Evolutionary conservation across 2,888 invertebrate species (phyloP).

Genomic region (Lasioglossum leucozonium): DNA sequence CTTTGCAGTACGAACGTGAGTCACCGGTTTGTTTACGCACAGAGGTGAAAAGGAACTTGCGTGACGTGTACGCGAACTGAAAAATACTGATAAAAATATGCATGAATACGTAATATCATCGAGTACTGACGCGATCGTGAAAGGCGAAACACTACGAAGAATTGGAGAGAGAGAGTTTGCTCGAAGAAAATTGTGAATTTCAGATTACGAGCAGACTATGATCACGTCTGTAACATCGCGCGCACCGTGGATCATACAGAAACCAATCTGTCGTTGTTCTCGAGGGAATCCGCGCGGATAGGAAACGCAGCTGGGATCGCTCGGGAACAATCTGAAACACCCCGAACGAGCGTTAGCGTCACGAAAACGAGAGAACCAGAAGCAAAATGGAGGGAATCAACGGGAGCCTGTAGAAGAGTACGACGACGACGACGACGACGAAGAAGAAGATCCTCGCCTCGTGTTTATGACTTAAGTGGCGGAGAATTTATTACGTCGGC

Average conservation of each 20-base stretch:
- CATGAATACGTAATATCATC: too few species aligned
- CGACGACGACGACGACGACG: background rate
- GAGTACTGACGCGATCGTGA: too few species aligned
- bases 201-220: too few species aligned
- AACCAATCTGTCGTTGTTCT: background rate
- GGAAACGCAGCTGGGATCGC: background rate
- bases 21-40: background rate
- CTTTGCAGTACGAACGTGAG: background rate
- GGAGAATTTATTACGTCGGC: slow-evolving; percentile 33
- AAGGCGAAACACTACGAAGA: too few species aligned
- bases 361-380: background rate
- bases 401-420: background rate
- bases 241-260: background rate
- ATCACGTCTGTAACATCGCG: too few species aligned
- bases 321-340: background rate
- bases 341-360: background rate
- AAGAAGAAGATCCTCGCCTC: background rate
- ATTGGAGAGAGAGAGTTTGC: too few species aligned
- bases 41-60: background rate
- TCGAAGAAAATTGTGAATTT: too few species aligned
- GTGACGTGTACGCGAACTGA: background rate
- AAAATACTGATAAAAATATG: too few species aligned
- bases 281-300: background rate
- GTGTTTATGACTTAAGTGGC: slow-evolving; percentile 49
- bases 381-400: background rate